Conservation (phyloP, 1,140 invertebrate species). For the Ceratosolen fusciceps region DNA sequence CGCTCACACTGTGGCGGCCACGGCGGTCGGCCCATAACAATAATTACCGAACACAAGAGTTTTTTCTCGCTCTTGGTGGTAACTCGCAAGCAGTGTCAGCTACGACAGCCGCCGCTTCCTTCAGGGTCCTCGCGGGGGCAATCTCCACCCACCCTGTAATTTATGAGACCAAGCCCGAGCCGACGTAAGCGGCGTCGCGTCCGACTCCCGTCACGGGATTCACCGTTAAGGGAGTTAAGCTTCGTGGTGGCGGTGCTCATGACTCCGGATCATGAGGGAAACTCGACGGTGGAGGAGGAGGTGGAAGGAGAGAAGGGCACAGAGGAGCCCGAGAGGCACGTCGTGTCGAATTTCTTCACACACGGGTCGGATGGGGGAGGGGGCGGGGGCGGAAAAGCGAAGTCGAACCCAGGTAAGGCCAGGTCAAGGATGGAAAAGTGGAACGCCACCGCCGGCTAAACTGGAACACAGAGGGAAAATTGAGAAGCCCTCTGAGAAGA, state of each 20-base stretch:
- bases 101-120: slow-evolving; percentile 7
- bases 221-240: too few relatives aligned
- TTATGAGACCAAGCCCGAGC: slow-evolving; percentile 47
- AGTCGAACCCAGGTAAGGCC: not conserved
- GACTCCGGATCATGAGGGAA: too few relatives aligned
- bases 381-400: not conserved
- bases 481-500: not conserved
- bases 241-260: too few relatives aligned
- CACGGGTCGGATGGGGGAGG: slow-evolving; percentile 16
- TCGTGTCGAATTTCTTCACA: slow-evolving; percentile 56
- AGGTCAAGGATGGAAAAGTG: not conserved
- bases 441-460: not conserved
- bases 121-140: not conserved
- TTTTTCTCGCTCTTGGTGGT: slow-evolving; percentile 18
- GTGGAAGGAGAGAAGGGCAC: not conserved
- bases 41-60: slow-evolving; percentile 51
- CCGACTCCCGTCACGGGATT: slow-evolving; percentile 25
- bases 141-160: slow-evolving; percentile 33
- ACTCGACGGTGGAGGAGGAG: too few relatives aligned
- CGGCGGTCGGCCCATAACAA: slow-evolving; percentile 42
- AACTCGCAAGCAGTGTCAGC: not conserved
- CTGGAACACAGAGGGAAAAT: not conserved
- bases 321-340: slow-evolving; percentile 25
- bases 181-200: not conserved
- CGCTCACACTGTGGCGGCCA: not conserved